Evolutionary conservation across 1,140 invertebrate genomes (phyloP).

Genomic region (Agraylea sexmaculata): DNA sequence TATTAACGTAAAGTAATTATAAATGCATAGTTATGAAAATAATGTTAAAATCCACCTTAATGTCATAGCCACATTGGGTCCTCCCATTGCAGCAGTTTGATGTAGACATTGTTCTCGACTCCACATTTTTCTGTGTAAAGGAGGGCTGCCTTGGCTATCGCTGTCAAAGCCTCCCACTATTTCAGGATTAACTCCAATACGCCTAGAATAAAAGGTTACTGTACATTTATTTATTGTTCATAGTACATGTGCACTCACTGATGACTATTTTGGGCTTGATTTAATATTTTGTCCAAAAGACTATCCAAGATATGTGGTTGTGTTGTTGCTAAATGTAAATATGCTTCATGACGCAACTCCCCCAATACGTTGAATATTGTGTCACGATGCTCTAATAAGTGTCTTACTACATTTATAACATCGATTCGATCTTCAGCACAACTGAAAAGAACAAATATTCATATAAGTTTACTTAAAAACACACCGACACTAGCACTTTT

Average conservation of each 20-base stretch:
- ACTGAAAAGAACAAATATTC: constrained; percentile 24
- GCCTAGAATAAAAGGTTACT: neutral
- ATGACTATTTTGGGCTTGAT: constrained; percentile 10
- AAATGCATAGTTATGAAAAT: too few relatives aligned
- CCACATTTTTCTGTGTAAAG: constrained; percentile 41
- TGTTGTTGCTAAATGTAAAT: constrained; percentile 70
- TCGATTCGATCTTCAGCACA: constrained; percentile 71
- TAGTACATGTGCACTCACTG: constrained; percentile 13
- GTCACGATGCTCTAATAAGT: constrained; percentile 67
- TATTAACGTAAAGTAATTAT: constrained; percentile 7
- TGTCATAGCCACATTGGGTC: constrained; percentile 37
- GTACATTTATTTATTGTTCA: neutral
- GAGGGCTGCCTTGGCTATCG: constrained; percentile 26
- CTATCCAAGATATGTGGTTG: constrained; percentile 67
- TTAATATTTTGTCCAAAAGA: constrained; percentile 37
- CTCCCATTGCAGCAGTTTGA: constrained; percentile 54
- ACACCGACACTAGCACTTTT: too few relatives aligned
- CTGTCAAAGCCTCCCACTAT: constrained; percentile 16
- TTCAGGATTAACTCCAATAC: neutral
- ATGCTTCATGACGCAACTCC: constrained; percentile 72
- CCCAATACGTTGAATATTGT: constrained; percentile 66
- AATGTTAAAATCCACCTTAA: constrained; percentile 36
- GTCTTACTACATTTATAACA: constrained; percentile 77
- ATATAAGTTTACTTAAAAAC: neutral
- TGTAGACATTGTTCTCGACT: constrained; percentile 61